phyloP scores from a whole-genome alignment of 2,797 vertebrate genomes.

The Myiotriccus ornatus region DNA sequence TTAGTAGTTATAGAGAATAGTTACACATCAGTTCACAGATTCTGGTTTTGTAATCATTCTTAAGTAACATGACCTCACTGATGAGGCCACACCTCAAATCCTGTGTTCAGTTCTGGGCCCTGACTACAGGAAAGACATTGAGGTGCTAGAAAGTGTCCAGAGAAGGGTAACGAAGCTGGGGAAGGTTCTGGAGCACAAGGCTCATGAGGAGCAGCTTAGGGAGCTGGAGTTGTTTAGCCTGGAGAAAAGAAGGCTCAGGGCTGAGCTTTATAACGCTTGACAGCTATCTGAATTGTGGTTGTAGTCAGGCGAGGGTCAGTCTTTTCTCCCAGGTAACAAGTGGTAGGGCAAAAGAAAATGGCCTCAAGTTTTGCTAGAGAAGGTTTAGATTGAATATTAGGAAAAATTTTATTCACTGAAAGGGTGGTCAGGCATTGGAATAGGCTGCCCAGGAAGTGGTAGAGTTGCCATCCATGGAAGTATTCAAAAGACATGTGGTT shows the following conservation, averaged over 20 bases:
- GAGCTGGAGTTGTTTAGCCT: not conserved
- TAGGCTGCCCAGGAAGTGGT: not conserved
- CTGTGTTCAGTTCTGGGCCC: not conserved
- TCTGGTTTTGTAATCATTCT: not conserved
- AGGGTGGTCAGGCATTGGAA: not conserved
- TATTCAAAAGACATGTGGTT: not conserved
- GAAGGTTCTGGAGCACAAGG: not conserved
- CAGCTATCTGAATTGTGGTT: not conserved
- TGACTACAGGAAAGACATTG: not conserved
- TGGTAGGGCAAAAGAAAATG: not conserved
- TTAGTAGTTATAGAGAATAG: not conserved
- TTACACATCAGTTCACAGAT: not conserved
- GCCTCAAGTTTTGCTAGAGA: not conserved
- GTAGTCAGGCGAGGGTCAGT: not conserved
- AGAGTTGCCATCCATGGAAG: not conserved
- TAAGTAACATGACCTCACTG: not conserved
- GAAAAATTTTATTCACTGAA: not conserved
- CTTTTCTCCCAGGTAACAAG: not conserved
- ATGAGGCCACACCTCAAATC: not conserved
- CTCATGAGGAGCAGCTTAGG: not conserved
- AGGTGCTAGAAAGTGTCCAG: rapidly evolving
- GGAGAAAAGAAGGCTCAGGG: not conserved
- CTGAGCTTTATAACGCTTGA: rapidly evolving
- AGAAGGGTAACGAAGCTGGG: rapidly evolving
- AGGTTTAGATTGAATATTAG: not conserved